These are phyloP conservation scores for Listronotus bonariensis DNA, from an alignment of 1,140 invertebrate species.

Conservation along the genomic window DNA sequence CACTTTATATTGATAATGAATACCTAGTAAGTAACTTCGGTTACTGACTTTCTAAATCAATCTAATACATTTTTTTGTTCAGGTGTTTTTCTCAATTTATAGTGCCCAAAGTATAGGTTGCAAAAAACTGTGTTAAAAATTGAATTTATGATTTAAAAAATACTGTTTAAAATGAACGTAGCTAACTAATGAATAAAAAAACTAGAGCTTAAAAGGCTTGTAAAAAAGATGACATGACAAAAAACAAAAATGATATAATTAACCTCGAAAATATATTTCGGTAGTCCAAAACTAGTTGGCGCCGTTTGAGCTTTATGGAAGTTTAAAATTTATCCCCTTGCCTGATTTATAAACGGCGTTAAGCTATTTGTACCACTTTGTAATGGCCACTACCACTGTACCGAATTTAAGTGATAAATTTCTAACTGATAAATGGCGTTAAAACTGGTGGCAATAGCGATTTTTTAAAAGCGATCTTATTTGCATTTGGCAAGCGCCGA, in stretches of 20 bases:
- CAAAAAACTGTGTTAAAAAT: no score
- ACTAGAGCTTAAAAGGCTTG: neutral
- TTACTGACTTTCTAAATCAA: no score
- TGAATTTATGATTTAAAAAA: no score
- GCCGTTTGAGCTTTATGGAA: constrained; percentile 36
- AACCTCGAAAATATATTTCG: constrained; percentile 34
- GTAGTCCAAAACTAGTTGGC: constrained; percentile 35
- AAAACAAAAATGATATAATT: constrained; percentile 30
- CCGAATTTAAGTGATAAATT: constrained; percentile 37
- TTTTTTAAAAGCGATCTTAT: constrained; percentile 27
- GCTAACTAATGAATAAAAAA: no score
- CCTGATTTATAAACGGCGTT: constrained; percentile 37
- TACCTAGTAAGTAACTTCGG: no score
- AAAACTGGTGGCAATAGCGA: constrained; percentile 22
- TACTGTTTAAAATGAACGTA: no score
- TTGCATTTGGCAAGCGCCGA: constrained; percentile 19
- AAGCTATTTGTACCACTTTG: constrained; percentile 38
- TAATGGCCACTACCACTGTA: constrained; percentile 38
- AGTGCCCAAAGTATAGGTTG: no score
- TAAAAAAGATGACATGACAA: constrained; percentile 22
- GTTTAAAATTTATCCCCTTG: constrained; percentile 36
- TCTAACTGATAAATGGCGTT: constrained; percentile 33
- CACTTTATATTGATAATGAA: no score
- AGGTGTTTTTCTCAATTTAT: no score
- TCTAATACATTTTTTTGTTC: no score